Evolutionary conservation across 2,888 invertebrate species (phyloP).

Genomic region (Ichneumon xanthorius): DNA sequence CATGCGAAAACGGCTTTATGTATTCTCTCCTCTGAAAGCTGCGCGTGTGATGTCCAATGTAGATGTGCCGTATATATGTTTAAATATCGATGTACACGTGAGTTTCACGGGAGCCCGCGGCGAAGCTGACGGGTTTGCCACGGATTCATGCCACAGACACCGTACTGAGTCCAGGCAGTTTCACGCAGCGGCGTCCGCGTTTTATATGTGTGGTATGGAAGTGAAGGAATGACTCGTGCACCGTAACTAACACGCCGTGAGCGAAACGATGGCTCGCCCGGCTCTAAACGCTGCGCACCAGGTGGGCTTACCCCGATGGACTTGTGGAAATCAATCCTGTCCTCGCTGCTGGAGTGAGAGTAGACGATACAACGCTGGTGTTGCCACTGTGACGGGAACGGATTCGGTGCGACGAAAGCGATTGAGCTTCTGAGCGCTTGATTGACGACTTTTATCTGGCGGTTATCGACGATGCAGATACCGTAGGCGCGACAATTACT

Average conservation of each 20-base stretch:
- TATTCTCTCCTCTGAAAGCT: conserved; percentile 42
- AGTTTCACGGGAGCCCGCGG: background rate
- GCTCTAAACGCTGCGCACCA: conserved; percentile 66
- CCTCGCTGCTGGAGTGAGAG: conserved; percentile 36
- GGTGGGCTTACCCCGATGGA: conserved; percentile 69
- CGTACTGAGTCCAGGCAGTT: background rate
- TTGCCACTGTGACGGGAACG: conserved; percentile 38
- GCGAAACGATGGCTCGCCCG: conserved; percentile 49
- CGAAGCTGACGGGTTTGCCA: conserved; percentile 22
- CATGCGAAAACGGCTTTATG: conserved; percentile 65
- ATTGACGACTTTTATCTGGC: conserved; percentile 49
- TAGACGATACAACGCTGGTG: conserved; percentile 31
- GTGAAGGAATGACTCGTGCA: background rate
- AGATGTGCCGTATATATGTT: conserved; percentile 1
- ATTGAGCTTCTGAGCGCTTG: conserved; percentile 35
- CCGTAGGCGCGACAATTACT: background rate
- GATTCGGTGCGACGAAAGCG: conserved; percentile 27
- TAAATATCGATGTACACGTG: conserved; percentile 16
- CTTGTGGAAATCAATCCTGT: conserved; percentile 65
- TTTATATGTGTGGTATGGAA: background rate
- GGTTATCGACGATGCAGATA: background rate
- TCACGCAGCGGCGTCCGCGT: background rate
- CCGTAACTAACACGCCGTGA: conserved; percentile 21
- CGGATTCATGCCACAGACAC: background rate
- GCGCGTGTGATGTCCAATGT: background rate